Percentiles rank a stretch among this genome's conserved stretches.
These are phyloP conservation scores for Archips crataeganus DNA, from an alignment of 2,888 invertebrate species.

Conservation along the genomic window DNA sequence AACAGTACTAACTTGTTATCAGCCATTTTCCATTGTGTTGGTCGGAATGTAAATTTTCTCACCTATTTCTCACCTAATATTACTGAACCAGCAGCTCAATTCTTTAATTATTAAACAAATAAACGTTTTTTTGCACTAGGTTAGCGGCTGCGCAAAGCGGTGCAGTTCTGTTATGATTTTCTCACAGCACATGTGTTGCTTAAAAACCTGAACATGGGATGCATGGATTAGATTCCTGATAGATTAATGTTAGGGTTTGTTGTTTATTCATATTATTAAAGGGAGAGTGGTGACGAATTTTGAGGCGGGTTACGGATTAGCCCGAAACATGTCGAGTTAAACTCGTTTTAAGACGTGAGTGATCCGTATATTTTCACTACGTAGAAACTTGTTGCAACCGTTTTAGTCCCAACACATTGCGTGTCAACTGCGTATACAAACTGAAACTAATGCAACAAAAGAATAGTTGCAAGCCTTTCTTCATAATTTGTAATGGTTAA, in stretches of 20 bases:
- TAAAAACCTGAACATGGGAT: constrained; percentile 52
- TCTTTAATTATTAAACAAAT: constrained; percentile 31
- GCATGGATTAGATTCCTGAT: constrained; percentile 49
- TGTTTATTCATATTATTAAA: no score
- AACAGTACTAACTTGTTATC: neutral
- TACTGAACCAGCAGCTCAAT: constrained; percentile 23
- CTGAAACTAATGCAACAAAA: neutral
- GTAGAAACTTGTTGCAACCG: neutral
- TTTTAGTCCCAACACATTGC: neutral
- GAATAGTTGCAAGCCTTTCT: neutral
- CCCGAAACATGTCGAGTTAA: no score
- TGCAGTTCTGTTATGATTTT: constrained; percentile 70
- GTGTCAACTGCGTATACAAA: neutral
- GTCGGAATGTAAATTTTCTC: neutral
- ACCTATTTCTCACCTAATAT: neutral
- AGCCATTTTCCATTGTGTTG: neutral
- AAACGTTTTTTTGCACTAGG: constrained; percentile 37
- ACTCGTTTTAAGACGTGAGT: no score
- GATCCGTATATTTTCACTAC: no score
- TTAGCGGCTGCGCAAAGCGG: constrained; percentile 68
- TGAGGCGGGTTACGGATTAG: no score
- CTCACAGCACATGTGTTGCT: constrained; percentile 71
- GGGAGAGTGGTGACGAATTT: no score
- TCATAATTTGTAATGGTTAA: neutral
- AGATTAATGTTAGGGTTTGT: neutral